Base-by-base conservation (phyloP, 2,888 invertebrate genomes). In the Tenthredo livida region DNA sequence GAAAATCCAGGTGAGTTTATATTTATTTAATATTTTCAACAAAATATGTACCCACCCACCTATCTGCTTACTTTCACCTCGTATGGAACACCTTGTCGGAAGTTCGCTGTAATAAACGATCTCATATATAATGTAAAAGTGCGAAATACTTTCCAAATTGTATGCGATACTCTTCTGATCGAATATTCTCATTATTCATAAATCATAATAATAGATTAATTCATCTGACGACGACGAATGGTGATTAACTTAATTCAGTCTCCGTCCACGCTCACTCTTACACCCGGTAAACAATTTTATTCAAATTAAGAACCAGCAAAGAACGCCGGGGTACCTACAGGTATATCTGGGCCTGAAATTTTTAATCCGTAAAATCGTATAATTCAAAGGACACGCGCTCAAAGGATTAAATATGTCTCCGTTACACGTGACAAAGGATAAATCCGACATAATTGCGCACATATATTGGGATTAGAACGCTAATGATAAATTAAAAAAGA, bases 1-100 rank as follows among this genome's bases (percentile, higher is more conserved):
- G 92, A 91, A 92, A 89, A 89, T 91, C 87, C 91, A 92, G 92
- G 92, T 92, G 90, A 92, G 91, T 89, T 84, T 47, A 21, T 17
- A 77, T 25, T 25, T 5, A 50, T 50, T 25, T 12, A 0, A 61
- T 17, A 43, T 70, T 9, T n/a, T n/a, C 25, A 5, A 17, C 10
- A 80, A 40, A 61, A 61, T n/a, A n/a, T n/a, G n/a, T n/a, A n/a
- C n/a, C n/a, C n/a, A n/a, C n/a, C n/a, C n/a, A 33, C 0, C 2
- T 61, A 29, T 33, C 21, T n/a, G 80, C 15, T 7, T 33, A 17
- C 65, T 50, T 80, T 61, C 61, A 61, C 80, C 58, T 25, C 67
- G 33, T 67, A 4, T 1, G 1, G 33, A 17, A 67, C 67, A 33
- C 2, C 21, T 25, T 1, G 25, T 21, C 61, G 12, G 47, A 15